Conservation (phyloP, 2,113 vertebrate genomes). For the Marmota flaviventris region DNA sequence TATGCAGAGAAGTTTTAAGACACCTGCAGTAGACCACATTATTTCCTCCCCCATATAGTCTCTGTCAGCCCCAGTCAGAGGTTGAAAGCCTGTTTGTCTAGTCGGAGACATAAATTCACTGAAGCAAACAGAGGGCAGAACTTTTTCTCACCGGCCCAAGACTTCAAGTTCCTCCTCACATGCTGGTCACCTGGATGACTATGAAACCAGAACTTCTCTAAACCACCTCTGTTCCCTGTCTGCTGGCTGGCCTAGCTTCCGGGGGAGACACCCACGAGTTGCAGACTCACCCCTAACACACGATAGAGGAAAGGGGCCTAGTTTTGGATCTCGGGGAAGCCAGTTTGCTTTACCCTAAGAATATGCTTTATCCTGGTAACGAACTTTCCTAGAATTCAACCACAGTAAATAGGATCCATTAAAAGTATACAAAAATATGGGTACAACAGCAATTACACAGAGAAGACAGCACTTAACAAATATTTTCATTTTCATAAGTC, state of each 20-base stretch:
- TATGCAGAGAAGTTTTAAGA: not conserved
- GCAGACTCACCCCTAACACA: not conserved
- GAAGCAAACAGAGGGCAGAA: not conserved
- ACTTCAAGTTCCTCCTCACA: constrained; percentile 40
- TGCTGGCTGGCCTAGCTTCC: not conserved
- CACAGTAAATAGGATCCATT: not conserved
- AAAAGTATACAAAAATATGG: not conserved
- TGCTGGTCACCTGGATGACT: not conserved
- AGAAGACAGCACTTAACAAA: not conserved
- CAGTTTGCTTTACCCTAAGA: not conserved
- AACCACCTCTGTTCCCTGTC: not conserved
- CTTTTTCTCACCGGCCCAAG: not conserved
- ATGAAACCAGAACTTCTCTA: not conserved
- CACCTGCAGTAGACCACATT: not conserved
- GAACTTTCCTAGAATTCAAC: not conserved
- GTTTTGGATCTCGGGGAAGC: not conserved
- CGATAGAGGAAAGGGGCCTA: not conserved
- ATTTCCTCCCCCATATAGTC: not conserved
- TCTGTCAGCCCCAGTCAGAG: not conserved
- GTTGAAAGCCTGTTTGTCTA: not conserved
- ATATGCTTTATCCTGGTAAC: not conserved
- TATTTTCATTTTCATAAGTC: not conserved
- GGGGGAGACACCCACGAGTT: not conserved
- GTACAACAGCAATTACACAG: not conserved
- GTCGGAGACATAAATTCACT: constrained; percentile 56